Percentiles rank a stretch among this genome's conserved stretches.
Conservation (phyloP, 2,888 invertebrate species). For the Erebia ligea region DNA sequence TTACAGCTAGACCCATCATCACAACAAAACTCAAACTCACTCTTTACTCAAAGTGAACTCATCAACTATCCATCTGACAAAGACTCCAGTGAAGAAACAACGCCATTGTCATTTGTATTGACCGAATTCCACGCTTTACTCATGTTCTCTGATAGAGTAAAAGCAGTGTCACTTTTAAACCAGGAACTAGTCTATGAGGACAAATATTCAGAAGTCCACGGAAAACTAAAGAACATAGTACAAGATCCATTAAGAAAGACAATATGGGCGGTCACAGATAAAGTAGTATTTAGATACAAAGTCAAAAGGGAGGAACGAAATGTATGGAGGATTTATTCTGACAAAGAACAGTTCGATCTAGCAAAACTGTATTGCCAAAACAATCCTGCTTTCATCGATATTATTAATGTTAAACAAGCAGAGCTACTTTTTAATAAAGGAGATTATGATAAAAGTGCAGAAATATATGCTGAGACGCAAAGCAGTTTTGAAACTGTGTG, state of each 20-base stretch:
- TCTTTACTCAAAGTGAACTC: constrained; percentile 73
- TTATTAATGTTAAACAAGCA: constrained; percentile 94
- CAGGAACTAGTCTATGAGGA: constrained; percentile 95
- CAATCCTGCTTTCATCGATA: constrained; percentile 91
- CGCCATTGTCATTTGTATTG: constrained; percentile 90
- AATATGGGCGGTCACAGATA: constrained; percentile 94
- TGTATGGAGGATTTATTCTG: constrained; percentile 94
- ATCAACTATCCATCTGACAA: constrained; percentile 66
- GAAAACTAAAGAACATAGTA: constrained; percentile 90
- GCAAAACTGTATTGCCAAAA: constrained; percentile 93
- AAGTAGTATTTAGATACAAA: constrained; percentile 93
- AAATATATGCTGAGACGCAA: constrained; percentile 94
- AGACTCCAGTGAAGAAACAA: constrained; percentile 66
- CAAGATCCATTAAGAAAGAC: constrained; percentile 90
- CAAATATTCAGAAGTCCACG: constrained; percentile 90
- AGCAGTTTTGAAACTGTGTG: constrained; percentile 97
- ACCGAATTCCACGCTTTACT: constrained; percentile 96
- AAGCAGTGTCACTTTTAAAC: constrained; percentile 92
- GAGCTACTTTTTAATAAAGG: constrained; percentile 91
- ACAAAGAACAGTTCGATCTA: constrained; percentile 92
- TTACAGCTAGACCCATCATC: constrained; percentile 78
- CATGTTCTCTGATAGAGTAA: constrained; percentile 91
- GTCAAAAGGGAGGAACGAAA: constrained; percentile 92
- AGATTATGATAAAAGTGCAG: constrained; percentile 92
- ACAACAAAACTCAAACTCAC: constrained; percentile 75